Conservation (phyloP, 2,888 invertebrate species). For the Steinernema hermaphroditum region DNA sequence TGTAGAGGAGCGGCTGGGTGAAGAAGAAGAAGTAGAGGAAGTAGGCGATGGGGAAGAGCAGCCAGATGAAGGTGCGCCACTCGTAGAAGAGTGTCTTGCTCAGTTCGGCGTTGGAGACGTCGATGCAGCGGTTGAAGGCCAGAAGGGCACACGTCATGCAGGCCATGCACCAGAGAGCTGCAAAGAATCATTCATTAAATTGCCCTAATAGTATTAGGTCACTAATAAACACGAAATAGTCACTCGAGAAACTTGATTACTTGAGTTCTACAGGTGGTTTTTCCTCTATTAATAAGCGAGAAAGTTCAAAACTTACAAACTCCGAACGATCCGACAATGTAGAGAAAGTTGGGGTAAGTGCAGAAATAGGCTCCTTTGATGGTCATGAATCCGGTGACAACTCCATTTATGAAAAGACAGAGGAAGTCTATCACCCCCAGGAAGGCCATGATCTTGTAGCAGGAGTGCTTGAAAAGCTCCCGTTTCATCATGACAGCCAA, state of each 20-base stretch:
- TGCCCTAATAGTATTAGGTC: too few species aligned
- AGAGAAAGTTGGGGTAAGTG: slow-evolving; percentile 38
- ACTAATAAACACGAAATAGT: too few species aligned
- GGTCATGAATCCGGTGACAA: slow-evolving; percentile 38
- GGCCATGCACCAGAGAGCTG: slow-evolving; percentile 33
- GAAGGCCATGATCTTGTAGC: slow-evolving; percentile 42
- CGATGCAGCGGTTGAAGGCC: slow-evolving; percentile 31
- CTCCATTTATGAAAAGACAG: slow-evolving; percentile 32
- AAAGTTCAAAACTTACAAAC: slow-evolving; percentile 41
- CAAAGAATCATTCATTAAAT: slow-evolving; percentile 12
- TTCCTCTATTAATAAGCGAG: too few species aligned
- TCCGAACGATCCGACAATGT: slow-evolving; percentile 32
- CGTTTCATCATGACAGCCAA: slow-evolving; percentile 33
- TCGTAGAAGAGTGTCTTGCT: slow-evolving; percentile 35
- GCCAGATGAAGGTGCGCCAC: slow-evolving; percentile 34
- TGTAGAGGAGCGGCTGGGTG: slow-evolving; percentile 39
- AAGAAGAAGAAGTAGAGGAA: slow-evolving; percentile 39
- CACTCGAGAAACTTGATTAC: too few species aligned
- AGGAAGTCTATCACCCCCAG: slow-evolving; percentile 38
- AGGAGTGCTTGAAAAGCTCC: slow-evolving; percentile 37
- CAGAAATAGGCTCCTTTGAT: slow-evolving; percentile 40
- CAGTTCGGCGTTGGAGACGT: slow-evolving; percentile 30
- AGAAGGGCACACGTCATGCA: slow-evolving; percentile 28
- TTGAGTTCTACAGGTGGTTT: too few species aligned
- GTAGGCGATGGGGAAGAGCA: slow-evolving; percentile 36